Conservation (phyloP, 2,797 vertebrate species). For the Silurus aristotelis region DNA sequence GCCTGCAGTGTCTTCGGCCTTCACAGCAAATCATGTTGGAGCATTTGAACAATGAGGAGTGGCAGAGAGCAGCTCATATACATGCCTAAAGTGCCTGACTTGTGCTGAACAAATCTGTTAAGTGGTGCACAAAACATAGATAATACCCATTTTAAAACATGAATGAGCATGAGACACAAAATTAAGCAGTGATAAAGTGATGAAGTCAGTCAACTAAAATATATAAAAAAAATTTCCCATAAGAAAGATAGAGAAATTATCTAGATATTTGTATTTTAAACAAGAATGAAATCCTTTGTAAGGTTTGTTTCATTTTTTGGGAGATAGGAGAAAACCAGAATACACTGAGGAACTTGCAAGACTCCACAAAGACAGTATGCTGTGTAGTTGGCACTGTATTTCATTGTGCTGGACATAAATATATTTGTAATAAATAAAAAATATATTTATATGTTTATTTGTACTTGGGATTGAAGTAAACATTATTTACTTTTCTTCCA, state of each 20-base stretch:
- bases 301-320: background rate
- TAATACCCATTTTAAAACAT: background rate
- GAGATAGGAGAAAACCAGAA: background rate
- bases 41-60: conserved; percentile 51
- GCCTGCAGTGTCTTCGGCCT: conserved; percentile 52
- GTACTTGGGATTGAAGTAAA: background rate
- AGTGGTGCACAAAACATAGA: conserved; percentile 1
- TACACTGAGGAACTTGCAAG: background rate
- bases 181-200: background rate
- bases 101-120: conserved; percentile 13
- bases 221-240: background rate
- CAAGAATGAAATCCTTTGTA: background rate
- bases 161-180: background rate
- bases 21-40: conserved; percentile 54
- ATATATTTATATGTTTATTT: background rate
- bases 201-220: background rate
- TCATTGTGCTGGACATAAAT: background rate
- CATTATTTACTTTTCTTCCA: background rate
- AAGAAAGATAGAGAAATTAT: background rate
- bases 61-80: conserved; percentile 50
- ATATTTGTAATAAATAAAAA: background rate
- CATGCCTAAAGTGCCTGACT: conserved; percentile 26
- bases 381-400: background rate
- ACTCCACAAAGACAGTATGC: background rate
- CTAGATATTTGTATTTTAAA: background rate